Base-by-base conservation (phyloP, 2,888 invertebrate species). In the Netelia fuscicornis region DNA sequence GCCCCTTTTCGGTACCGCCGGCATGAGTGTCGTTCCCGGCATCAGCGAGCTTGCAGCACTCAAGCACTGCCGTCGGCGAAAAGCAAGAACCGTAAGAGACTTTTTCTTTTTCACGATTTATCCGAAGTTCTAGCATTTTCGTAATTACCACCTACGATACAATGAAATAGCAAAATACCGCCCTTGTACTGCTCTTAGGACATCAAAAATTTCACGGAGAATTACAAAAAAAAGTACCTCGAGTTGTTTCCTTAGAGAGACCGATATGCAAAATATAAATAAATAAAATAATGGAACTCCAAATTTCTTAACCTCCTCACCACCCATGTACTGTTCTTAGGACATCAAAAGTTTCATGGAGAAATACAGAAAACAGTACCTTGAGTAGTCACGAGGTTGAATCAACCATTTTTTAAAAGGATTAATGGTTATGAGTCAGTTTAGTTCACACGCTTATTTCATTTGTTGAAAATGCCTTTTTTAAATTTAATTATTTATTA, bases 61-160 rank as follows among this genome's bases (percentile, higher is more conserved):
- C 88, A 98, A 99, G 92, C 98, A 99, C 92, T 99, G 99, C 94
- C 96, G 99, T 1, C 96, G 99, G 90, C 95, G 99, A 90, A 99
- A 99, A 95, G 99, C 99, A 0, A 95, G 99, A 86, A 99, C 99
- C 0, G 99, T 97, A 86, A 92, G 91, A 88, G 17, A 37, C 48
- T 25, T 37, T 65, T 64, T 52, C 48, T 20, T 44, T 58, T 30
- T 56, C 37, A 70, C 13, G 2, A 64, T 64, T 56, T 1, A 58
- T 54, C 54, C 8, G 2, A 54, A 13, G 13, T 54, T 11, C 54
- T n/a, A 54, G 2, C 6, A 54, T 17, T 58, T 58, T 8, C 17
- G 9, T 58, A 48, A 48, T 48, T 48, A 58, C 8, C 58, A 17
- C 2, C 5, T 20, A 20, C 20, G 3, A 9, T 58, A 20, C 58